Percentiles rank a stretch among this genome's conserved stretches.
phyloP scores from a whole-genome alignment of 2,113 vertebrate species.

The Leptobrachium leishanense region DNA sequence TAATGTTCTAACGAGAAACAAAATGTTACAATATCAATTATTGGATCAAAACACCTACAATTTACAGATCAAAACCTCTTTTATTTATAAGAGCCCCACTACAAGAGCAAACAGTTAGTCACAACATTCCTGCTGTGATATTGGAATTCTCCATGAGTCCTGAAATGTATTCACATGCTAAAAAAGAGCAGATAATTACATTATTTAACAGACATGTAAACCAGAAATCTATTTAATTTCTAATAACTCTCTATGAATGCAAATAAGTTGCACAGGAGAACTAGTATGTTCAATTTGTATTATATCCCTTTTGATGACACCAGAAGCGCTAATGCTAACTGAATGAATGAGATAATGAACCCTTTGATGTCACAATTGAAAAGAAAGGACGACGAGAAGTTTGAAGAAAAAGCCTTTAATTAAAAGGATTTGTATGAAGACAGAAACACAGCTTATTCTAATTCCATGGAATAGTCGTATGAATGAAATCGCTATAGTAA shows the following conservation, averaged over 20 bases:
- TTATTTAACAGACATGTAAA: neutral
- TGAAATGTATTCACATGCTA: neutral
- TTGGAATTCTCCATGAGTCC: no score
- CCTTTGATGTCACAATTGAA: neutral
- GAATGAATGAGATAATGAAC: neutral
- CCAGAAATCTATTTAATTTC: neutral
- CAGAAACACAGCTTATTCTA: neutral
- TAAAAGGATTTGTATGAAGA: neutral
- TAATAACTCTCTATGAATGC: neutral
- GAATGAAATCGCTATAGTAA: neutral
- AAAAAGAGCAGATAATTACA: neutral
- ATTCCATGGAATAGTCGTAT: neutral
- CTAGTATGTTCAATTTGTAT: neutral
- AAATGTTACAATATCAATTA: no score
- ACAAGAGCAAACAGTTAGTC: no score
- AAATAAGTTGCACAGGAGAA: neutral
- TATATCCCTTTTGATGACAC: neutral
- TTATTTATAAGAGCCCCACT: no score
- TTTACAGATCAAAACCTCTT: no score
- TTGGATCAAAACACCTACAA: no score
- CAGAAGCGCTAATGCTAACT: neutral
- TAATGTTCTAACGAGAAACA: no score
- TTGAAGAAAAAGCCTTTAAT: neutral
- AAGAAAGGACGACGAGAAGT: neutral
- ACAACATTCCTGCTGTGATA: no score